Evolutionary conservation across 35 echinoderm and acorn worm species (phyloP).

Genomic region (Strongylocentrotus purpuratus): DNA sequence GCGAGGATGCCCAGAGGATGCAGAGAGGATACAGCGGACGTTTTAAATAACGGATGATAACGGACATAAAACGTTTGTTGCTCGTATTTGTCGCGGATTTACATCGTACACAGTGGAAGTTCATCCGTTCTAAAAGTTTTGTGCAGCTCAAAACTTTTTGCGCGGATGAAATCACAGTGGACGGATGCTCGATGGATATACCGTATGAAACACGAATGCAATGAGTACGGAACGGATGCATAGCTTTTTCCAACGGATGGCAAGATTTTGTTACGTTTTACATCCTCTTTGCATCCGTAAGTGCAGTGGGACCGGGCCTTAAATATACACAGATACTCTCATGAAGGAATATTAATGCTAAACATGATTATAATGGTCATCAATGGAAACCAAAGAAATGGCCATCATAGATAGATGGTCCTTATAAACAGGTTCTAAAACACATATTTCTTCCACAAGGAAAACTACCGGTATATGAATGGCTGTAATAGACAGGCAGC

Average conservation of each 20-base stretch:
- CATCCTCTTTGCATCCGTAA: too few relatives aligned
- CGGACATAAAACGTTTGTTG: slow-evolving; percentile 29
- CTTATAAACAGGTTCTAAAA: too few relatives aligned
- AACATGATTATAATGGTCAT: too few relatives aligned
- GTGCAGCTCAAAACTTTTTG: slow-evolving; percentile 27
- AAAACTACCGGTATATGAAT: too few relatives aligned
- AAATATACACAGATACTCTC: too few relatives aligned
- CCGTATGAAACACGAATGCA: slow-evolving; percentile 11
- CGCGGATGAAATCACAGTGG: slow-evolving; percentile 29
- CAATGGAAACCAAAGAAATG: too few relatives aligned
- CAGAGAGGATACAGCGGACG: slow-evolving; percentile 28
- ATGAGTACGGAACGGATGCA: slow-evolving; percentile 17
- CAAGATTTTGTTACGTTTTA: background rate
- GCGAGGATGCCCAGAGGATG: slow-evolving; percentile 31
- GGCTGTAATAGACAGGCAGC: too few relatives aligned
- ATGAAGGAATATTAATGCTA: too few relatives aligned
- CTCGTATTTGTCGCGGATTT: background rate
- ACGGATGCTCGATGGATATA: slow-evolving; percentile 33
- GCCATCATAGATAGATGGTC: too few relatives aligned
- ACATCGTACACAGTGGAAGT: too few relatives aligned
- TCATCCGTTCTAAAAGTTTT: slow-evolving; percentile 41
- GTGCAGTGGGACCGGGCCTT: too few relatives aligned
- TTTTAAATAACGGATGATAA: slow-evolving; percentile 41
- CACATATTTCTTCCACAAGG: too few relatives aligned
- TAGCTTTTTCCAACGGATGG: slow-evolving; percentile 33